These are phyloP conservation scores for Dallia pectoralis DNA, from an alignment of 2,797 vertebrate genomes.

Conservation along the genomic window DNA sequence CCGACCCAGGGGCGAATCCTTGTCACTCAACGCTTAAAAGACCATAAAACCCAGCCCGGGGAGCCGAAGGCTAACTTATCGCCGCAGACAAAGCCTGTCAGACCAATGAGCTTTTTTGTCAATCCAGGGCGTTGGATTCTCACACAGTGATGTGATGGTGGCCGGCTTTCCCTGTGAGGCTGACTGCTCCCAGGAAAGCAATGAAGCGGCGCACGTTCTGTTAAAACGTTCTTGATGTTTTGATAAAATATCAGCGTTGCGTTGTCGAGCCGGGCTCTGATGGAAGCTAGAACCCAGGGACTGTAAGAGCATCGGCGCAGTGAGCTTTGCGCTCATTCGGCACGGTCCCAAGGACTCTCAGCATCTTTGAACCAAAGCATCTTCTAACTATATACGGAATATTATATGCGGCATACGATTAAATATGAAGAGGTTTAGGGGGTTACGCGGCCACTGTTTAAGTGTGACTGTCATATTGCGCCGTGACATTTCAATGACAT, in stretches of 20 bases:
- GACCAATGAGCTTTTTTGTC: constrained; percentile 43
- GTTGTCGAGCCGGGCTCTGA: background rate
- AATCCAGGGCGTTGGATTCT: constrained; percentile 18
- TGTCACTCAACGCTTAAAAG: constrained; percentile 18
- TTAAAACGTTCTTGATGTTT: background rate
- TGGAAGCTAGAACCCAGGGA: background rate
- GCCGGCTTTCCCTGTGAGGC: background rate
- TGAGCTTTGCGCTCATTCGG: background rate
- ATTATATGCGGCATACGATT: constrained; percentile 10
- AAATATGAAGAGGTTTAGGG: constrained; percentile 6
- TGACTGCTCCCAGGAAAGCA: background rate
- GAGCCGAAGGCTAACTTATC: constrained; percentile 30
- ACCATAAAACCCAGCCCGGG: constrained; percentile 6
- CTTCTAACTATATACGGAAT: background rate
- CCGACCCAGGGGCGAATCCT: constrained; percentile 10
- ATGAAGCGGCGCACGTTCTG: background rate
- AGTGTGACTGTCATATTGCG: background rate
- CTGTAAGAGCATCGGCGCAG: background rate
- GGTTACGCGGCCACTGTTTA: constrained; percentile 24
- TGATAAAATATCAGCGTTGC: background rate
- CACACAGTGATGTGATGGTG: constrained; percentile 6
- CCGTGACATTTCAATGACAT: constrained; percentile 28
- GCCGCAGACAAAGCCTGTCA: constrained; percentile 38
- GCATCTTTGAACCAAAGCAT: background rate
- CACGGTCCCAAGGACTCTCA: background rate